Evolutionary conservation across 1,140 invertebrate species (phyloP).

Genomic region (Cydia fagiglandana): DNA sequence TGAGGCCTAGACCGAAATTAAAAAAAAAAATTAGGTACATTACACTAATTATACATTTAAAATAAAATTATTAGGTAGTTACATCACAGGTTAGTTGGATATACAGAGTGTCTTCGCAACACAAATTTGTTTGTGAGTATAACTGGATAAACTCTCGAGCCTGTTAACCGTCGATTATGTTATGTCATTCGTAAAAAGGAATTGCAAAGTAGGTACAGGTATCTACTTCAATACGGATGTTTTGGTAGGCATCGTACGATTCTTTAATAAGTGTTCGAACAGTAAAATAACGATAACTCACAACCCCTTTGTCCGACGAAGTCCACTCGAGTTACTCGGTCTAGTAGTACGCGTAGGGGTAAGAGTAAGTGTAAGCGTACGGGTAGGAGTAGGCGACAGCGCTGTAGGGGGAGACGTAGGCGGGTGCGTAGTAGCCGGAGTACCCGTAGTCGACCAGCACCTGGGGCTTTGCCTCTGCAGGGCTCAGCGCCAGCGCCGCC

Average conservation of each 20-base stretch:
- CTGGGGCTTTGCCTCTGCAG: constrained; percentile 61
- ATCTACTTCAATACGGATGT: too few species aligned
- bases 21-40: neutral
- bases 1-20: neutral
- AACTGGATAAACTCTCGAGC: too few species aligned
- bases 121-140: too few species aligned
- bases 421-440: constrained; percentile 67
- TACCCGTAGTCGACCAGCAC: constrained; percentile 60
- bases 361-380: constrained; percentile 69
- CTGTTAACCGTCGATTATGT: too few species aligned
- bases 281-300: constrained; percentile 4
- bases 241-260: too few species aligned
- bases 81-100: neutral
- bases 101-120: too few species aligned
- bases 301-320: too few species aligned
- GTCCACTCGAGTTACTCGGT: too few species aligned
- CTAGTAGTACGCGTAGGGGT: constrained; percentile 48
- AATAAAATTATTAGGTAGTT: neutral
- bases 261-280: neutral
- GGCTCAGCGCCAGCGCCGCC: constrained; percentile 45
- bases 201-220: too few species aligned
- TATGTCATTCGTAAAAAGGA: too few species aligned
- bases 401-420: constrained; percentile 61
- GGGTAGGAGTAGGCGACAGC: constrained; percentile 63
- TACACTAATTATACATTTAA: neutral